A percentile compares a stretch with the other conserved stretches of the same genome.
Conservation (phyloP, 1,140 invertebrate genomes). For the Nautilus pompilius region DNA sequence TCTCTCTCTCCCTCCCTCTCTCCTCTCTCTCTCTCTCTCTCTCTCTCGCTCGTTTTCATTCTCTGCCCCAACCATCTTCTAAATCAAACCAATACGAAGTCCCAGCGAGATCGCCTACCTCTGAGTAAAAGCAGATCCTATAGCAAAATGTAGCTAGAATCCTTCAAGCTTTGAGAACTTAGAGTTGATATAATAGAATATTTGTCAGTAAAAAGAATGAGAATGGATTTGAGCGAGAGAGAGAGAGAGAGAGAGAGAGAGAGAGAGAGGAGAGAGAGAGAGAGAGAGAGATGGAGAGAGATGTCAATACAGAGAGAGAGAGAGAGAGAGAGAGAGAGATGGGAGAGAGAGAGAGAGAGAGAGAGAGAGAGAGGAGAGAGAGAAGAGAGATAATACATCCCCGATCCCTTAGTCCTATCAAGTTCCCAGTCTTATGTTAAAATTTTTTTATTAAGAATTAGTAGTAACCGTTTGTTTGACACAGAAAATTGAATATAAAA, state of each 20-base stretch:
- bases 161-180: too few relatives aligned
- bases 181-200: not conserved
- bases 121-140: too few relatives aligned
- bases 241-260: not conserved
- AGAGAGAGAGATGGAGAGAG: not conserved
- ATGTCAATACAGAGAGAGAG: not conserved
- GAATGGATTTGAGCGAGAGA: not conserved
- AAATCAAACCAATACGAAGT: too few relatives aligned
- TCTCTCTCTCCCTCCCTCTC: not conserved
- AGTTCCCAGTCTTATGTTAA: too few relatives aligned
- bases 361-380: not conserved
- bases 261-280: not conserved
- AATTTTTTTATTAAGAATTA: too few relatives aligned
- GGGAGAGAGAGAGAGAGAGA: too few relatives aligned
- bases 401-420: too few relatives aligned
- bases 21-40: conserved; percentile 4
- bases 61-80: not conserved
- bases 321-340: not conserved
- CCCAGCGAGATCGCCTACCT: too few relatives aligned
- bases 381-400: too few relatives aligned
- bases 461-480: too few relatives aligned
- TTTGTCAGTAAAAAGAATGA: not conserved
- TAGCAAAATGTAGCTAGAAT: too few relatives aligned
- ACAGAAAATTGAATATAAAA: too few relatives aligned
- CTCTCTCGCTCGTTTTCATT: conserved; percentile 5